These are phyloP conservation scores for Glareola pratincola DNA, from an alignment of 2,113 vertebrate genomes.

Conservation along the genomic window DNA sequence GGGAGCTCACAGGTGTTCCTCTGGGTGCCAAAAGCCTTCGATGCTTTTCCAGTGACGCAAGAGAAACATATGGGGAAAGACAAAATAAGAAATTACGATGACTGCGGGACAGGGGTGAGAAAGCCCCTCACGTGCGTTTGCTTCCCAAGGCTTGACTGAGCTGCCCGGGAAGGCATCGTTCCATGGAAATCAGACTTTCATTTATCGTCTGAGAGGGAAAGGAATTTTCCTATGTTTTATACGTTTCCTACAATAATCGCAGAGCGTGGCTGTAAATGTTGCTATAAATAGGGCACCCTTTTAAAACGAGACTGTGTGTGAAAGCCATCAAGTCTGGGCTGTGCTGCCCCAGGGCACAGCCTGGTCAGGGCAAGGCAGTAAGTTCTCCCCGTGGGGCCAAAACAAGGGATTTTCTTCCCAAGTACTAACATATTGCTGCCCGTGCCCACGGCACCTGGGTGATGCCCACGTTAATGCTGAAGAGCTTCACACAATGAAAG, in stretches of 20 bases:
- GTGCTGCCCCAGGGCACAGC: conserved; percentile 6
- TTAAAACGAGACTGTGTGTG: conserved; percentile 32
- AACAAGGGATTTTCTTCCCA: neutral
- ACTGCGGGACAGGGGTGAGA: conserved; percentile 12
- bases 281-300: conserved; percentile 59
- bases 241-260: conserved; percentile 47
- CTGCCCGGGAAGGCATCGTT: conserved; percentile 37
- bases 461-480: neutral
- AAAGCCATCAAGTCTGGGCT: conserved; percentile 49
- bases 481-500: neutral
- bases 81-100: conserved; percentile 48
- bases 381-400: neutral
- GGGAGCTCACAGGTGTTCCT: conserved; percentile 29
- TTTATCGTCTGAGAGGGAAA: conserved; percentile 62
- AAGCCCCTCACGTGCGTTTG: conserved; percentile 15
- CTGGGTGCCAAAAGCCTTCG: conserved; percentile 29
- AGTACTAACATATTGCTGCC: neutral
- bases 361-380: neutral
- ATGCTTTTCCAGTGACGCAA: conserved; percentile 53
- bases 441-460: neutral
- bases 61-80: conserved; percentile 35
- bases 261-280: conserved; percentile 41
- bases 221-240: conserved; percentile 66
- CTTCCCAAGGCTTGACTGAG: neutral
- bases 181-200: conserved; percentile 64